A percentile compares a stretch with the other conserved stretches of the same genome.
These are phyloP conservation scores for Catagonus wagneri DNA, from an alignment of 2,113 vertebrate species.

Conservation along the genomic window DNA sequence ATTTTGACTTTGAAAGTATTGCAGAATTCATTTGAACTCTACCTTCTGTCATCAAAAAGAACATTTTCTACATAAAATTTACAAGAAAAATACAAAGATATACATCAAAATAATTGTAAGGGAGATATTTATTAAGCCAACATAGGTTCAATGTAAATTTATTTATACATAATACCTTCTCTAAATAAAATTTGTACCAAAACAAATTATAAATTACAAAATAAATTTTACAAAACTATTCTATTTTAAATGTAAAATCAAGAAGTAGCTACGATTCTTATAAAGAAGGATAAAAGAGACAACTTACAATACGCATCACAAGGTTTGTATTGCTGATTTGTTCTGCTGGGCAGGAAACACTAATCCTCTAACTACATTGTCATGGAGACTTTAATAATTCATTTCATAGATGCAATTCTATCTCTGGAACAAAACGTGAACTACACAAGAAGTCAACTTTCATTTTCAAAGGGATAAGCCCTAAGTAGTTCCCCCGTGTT, in stretches of 20 bases:
- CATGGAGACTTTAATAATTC: slow-evolving; percentile 87
- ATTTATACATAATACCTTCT: not conserved
- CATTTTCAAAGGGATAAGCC: slow-evolving; percentile 7
- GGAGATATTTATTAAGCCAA: not conserved
- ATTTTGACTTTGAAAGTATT: slow-evolving; percentile 22
- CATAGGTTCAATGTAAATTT: not conserved
- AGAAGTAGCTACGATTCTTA: not conserved
- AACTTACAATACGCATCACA: slow-evolving; percentile 54
- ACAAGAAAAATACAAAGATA: slow-evolving; percentile 32
- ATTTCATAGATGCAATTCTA: slow-evolving; percentile 84
- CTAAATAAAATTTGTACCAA: slow-evolving; percentile 55
- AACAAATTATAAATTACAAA: not conserved
- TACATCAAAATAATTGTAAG: not conserved
- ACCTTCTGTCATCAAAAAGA: not conserved
- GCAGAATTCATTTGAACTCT: slow-evolving; percentile 16
- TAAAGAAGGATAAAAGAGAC: not conserved
- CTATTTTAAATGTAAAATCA: slow-evolving; percentile 46
- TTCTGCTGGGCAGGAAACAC: slow-evolving; percentile 70
- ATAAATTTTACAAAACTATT: slow-evolving; percentile 32
- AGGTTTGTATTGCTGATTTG: not conserved
- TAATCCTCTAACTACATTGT: slow-evolving; percentile 70
- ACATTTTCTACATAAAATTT: not conserved
- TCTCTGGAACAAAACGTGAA: slow-evolving; percentile 79
- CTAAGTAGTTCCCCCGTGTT: not conserved
- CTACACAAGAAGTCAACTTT: not conserved